Evolutionary conservation across 2,888 invertebrate genomes (phyloP).

Genomic region (Dendrolimus houi): DNA sequence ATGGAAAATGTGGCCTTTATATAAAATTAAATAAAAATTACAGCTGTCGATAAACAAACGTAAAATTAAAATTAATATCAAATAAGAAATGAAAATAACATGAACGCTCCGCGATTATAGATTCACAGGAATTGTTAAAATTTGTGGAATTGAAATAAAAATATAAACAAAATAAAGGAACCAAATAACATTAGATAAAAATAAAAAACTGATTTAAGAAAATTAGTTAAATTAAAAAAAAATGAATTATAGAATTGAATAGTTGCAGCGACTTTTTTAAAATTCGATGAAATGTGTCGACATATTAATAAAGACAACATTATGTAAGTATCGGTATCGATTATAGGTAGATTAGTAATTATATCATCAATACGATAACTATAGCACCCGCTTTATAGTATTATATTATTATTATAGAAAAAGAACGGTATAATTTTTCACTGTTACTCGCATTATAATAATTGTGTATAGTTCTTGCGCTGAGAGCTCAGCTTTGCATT

Average conservation of each 20-base stretch:
- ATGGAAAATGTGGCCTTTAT: neutral
- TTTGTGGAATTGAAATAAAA: conserved; percentile 57
- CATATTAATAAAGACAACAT: neutral
- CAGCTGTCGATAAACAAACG: neutral
- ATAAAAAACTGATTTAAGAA: neutral
- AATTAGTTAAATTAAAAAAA: neutral
- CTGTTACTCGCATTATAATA: neutral
- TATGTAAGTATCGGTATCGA: neutral
- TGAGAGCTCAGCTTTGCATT: too few species aligned
- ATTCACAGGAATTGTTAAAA: conserved; percentile 54
- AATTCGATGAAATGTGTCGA: neutral
- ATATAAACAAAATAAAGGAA: conserved; percentile 53
- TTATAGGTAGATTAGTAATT: neutral
- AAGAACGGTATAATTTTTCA: neutral
- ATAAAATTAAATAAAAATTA: neutral
- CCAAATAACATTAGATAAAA: conserved; percentile 26
- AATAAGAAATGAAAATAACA: neutral
- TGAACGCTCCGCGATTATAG: neutral
- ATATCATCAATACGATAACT: neutral
- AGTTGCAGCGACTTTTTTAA: neutral
- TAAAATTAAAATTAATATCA: neutral
- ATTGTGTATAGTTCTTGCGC: too few species aligned
- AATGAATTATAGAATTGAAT: neutral
- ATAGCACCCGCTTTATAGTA: neutral
- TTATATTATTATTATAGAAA: neutral